Conservation (phyloP, 1,140 invertebrate species). For the Platorchestia sp. region DNA sequence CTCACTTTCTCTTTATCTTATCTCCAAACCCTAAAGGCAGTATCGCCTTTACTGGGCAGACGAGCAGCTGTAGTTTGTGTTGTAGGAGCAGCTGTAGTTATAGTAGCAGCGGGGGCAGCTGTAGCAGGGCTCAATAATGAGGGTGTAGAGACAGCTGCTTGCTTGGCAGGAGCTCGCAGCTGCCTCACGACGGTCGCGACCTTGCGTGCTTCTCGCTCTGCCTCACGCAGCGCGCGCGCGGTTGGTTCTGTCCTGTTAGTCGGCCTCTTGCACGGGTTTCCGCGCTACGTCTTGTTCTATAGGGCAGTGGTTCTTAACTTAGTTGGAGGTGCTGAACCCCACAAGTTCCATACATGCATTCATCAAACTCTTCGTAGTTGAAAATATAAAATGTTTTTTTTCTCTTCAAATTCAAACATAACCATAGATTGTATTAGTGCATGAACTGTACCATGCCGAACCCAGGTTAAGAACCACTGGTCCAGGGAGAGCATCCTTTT, state of each 20-base stretch:
- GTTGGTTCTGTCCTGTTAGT: neutral
- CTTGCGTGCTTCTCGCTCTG: neutral
- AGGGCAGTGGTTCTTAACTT: no score
- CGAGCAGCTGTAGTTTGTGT: constrained; percentile 19
- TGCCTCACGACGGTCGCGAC: neutral
- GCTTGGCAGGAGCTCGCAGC: neutral
- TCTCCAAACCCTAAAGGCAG: neutral
- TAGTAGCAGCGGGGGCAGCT: neutral
- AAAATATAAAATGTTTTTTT: no score
- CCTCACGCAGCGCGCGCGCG: neutral
- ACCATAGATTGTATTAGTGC: no score
- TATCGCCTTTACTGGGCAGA: neutral
- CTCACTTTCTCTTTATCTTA: neutral
- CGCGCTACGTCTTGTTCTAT: neutral
- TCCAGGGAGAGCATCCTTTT: neutral
- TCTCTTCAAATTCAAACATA: no score
- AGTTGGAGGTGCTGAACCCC: no score
- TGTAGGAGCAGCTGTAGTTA: constrained; percentile 31
- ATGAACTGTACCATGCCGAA: no score
- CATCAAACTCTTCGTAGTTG: no score
- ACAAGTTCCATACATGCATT: no score
- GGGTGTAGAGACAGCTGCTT: neutral
- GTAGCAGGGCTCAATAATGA: neutral
- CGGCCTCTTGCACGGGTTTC: neutral
- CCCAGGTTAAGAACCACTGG: no score